A percentile compares a stretch with the other conserved stretches of the same genome.
Evolutionary conservation across 1,140 invertebrate species (phyloP).

Genomic region (Drosophila rhopaloa): DNA sequence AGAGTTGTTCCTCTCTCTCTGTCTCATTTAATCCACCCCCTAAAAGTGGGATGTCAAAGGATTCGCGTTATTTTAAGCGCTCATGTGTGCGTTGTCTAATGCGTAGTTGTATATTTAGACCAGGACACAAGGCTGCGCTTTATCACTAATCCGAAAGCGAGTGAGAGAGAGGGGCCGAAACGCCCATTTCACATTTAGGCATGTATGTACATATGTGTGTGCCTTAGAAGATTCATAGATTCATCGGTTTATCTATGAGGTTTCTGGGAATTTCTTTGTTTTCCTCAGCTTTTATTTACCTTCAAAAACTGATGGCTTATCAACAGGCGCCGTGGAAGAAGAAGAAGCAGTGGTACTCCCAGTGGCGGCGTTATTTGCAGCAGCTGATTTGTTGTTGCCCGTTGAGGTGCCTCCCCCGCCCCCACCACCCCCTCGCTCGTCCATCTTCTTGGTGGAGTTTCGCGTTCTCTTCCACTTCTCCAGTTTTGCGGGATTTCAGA

Average conservation of each 20-base stretch:
- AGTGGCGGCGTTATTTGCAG: constrained; percentile 29
- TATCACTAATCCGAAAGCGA: constrained; percentile 5
- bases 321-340: constrained; percentile 30
- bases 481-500: constrained; percentile 60
- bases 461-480: constrained; percentile 84
- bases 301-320: constrained; percentile 78
- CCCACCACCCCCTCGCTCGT: constrained; percentile 42
- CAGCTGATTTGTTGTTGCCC: constrained; percentile 46
- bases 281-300: constrained; percentile 51
- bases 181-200: constrained; percentile 26
- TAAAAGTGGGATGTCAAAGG: constrained; percentile 13
- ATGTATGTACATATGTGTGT: constrained; percentile 3
- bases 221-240: neutral
- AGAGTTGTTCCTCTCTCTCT: neutral
- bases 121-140: constrained; percentile 11
- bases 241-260: constrained; percentile 1
- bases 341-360: constrained; percentile 12
- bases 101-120: constrained; percentile 55
- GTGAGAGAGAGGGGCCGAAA: neutral
- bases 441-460: constrained; percentile 81
- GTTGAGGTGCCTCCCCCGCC: constrained; percentile 13
- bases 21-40: constrained; percentile 18
- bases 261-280: neutral
- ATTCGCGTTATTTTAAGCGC: neutral
- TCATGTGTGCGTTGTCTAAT: constrained; percentile 18